Evolutionary conservation across 35 echinoderm and acorn worm species (phyloP).

Genomic region (Hemicentrotus pulcherrimus): DNA sequence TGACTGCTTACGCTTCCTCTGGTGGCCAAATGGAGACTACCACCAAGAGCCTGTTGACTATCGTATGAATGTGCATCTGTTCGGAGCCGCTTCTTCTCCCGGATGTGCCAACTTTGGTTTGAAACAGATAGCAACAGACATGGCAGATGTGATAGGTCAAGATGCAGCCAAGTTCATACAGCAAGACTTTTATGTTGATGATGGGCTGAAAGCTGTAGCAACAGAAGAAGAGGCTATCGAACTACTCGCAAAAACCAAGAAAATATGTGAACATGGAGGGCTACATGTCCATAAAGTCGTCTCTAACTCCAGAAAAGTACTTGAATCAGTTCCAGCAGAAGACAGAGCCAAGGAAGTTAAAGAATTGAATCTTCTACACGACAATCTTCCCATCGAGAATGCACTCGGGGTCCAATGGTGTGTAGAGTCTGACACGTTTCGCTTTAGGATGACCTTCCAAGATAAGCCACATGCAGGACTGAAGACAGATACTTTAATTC

Average conservation of each 20-base stretch:
- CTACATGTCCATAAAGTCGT: conserved; percentile 57
- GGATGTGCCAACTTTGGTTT: conserved; percentile 78
- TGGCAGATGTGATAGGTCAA: conserved; percentile 53
- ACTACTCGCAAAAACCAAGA: conserved; percentile 38
- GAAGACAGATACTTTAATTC: too few relatives aligned
- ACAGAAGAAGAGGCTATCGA: conserved; percentile 59
- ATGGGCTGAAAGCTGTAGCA: conserved; percentile 57
- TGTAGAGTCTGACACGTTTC: conserved; percentile 60
- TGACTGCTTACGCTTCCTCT: conserved; percentile 68
- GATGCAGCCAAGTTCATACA: conserved; percentile 73
- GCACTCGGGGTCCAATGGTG: conserved; percentile 58
- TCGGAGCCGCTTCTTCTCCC: conserved; percentile 63
- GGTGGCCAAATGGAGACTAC: conserved; percentile 65
- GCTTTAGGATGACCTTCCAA: conserved; percentile 48
- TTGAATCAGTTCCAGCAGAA: conserved; percentile 45
- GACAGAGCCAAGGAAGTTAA: too few relatives aligned
- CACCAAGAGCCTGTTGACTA: conserved; percentile 28
- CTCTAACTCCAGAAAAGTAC: conserved; percentile 48
- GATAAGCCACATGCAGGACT: conserved; percentile 66
- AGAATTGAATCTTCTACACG: too few relatives aligned
- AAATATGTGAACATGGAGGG: conserved; percentile 55
- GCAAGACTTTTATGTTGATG: too few relatives aligned
- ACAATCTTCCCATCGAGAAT: conserved; percentile 41
- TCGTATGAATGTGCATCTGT: conserved; percentile 63
- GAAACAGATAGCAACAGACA: conserved; percentile 58